A percentile compares a stretch with the other conserved stretches of the same genome.
Evolutionary conservation across 2,888 invertebrate species (phyloP).

Genomic region (Cheilosia urbana): DNA sequence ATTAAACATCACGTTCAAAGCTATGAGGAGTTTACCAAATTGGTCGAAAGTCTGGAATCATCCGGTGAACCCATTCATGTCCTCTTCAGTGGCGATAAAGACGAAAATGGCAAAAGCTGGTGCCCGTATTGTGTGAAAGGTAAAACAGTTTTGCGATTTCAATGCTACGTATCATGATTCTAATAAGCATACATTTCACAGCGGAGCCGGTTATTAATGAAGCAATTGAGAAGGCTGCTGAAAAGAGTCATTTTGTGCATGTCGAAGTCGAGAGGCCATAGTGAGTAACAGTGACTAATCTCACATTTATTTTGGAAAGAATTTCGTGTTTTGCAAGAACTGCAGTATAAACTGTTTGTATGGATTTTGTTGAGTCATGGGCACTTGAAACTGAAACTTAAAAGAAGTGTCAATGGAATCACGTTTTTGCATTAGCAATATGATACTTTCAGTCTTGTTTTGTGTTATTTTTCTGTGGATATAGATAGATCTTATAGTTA

Average conservation of each 20-base stretch:
- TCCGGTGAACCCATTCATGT: slow-evolving; percentile 81
- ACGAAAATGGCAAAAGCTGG: slow-evolving; percentile 90
- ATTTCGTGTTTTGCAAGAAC: neutral
- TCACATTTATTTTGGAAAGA: neutral
- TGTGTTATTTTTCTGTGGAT: too few species aligned
- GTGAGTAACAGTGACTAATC: slow-evolving; percentile 85
- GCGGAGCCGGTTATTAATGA: slow-evolving; percentile 91
- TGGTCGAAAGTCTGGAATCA: slow-evolving; percentile 82
- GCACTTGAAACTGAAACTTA: neutral
- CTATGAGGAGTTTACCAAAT: slow-evolving; percentile 83
- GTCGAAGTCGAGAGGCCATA: slow-evolving; percentile 90
- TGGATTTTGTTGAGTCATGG: neutral
- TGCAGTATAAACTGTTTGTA: neutral
- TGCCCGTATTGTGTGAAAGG: slow-evolving; percentile 94
- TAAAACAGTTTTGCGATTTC: slow-evolving; percentile 81
- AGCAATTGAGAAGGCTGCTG: slow-evolving; percentile 86
- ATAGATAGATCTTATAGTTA: too few species aligned
- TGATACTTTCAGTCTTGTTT: too few species aligned
- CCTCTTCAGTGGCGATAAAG: slow-evolving; percentile 83
- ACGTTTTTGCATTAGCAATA: too few species aligned
- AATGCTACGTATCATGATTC: slow-evolving; percentile 1
- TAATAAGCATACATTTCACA: slow-evolving; percentile 81
- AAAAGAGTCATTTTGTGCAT: slow-evolving; percentile 88
- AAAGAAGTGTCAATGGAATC: neutral
- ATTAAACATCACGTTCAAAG: slow-evolving; percentile 83